These are phyloP conservation scores for Spodoptera picta DNA, from an alignment of 2,888 invertebrate genomes.

Conservation along the genomic window DNA sequence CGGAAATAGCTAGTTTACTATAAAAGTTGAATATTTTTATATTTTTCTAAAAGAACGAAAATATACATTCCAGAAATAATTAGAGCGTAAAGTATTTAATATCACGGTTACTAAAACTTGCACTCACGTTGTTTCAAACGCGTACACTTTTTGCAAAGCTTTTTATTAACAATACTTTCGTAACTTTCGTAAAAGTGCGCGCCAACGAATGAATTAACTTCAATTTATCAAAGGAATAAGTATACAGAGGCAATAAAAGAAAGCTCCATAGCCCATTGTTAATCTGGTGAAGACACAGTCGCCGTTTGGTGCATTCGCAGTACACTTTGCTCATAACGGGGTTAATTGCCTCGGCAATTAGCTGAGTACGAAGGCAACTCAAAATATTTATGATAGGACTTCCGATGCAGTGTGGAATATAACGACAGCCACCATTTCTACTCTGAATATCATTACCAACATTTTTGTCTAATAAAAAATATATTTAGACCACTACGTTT, in stretches of 20 bases:
- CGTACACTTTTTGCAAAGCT: slow-evolving; percentile 1
- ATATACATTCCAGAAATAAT: not conserved
- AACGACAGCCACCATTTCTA: slow-evolving; percentile 21
- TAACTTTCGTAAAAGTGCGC: slow-evolving; percentile 36
- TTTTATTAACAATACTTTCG: slow-evolving; percentile 34
- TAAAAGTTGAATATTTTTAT: slow-evolving; percentile 12
- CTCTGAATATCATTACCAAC: slow-evolving; percentile 8
- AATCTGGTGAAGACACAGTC: slow-evolving; percentile 53
- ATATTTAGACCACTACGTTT: not conserved
- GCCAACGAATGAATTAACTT: slow-evolving; percentile 41
- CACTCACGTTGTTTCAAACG: slow-evolving; percentile 10
- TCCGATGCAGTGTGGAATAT: slow-evolving; percentile 41
- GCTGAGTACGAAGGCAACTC: slow-evolving; percentile 61
- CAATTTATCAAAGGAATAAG: slow-evolving; percentile 54
- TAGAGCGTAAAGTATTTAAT: slow-evolving; percentile 6
- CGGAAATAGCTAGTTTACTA: not conserved
- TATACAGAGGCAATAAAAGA: slow-evolving; percentile 49
- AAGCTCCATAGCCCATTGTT: slow-evolving; percentile 63
- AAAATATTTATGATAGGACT: slow-evolving; percentile 66
- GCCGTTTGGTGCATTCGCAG: slow-evolving; percentile 62
- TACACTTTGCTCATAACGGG: slow-evolving; percentile 61
- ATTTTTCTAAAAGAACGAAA: not conserved
- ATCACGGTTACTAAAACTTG: slow-evolving; percentile 3
- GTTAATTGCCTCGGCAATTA: slow-evolving; percentile 79
- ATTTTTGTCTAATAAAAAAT: not conserved